phyloP scores from a whole-genome alignment of 1,140 invertebrate genomes.

The Diploscapter pachys region DNA sequence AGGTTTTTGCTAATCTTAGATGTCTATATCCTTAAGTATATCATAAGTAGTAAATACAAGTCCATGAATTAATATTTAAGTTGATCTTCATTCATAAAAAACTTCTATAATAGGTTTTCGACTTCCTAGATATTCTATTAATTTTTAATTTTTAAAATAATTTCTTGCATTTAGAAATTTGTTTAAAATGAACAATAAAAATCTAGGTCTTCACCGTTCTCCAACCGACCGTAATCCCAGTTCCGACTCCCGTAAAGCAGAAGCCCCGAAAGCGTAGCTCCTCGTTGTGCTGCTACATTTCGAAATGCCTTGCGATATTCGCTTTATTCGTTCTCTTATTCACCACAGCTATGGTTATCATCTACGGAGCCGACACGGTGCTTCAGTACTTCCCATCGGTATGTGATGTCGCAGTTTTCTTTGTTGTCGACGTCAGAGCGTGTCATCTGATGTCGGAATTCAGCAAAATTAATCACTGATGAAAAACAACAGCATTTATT shows the following conservation, averaged over 20 bases:
- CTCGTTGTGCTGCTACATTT: slow-evolving; percentile 1
- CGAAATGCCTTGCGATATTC: too few relatives aligned
- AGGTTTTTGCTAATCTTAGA: not conserved
- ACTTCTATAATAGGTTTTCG: not conserved
- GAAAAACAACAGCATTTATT: too few relatives aligned
- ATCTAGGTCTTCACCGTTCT: slow-evolving; percentile 27
- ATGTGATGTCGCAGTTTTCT: too few relatives aligned
- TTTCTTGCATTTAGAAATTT: not conserved
- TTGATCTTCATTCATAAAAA: not conserved
- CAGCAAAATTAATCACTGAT: too few relatives aligned
- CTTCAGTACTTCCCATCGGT: too few relatives aligned
- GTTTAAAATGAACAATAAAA: not conserved
- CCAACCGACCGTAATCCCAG: slow-evolving; percentile 14
- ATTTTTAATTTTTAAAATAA: not conserved
- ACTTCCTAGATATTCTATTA: not conserved
- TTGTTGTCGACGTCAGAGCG: too few relatives aligned
- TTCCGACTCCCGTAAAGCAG: not conserved
- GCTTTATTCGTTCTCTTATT: too few relatives aligned
- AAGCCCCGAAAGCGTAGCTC: slow-evolving; percentile 1
- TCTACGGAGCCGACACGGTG: too few relatives aligned
- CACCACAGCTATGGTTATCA: too few relatives aligned
- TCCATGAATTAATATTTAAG: too few relatives aligned
- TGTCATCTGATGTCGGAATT: too few relatives aligned
- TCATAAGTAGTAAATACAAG: too few relatives aligned
- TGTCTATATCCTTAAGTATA: not conserved